phyloP scores from a whole-genome alignment of 2,888 invertebrate species.

The Pycnomerus fuliginosus region DNA sequence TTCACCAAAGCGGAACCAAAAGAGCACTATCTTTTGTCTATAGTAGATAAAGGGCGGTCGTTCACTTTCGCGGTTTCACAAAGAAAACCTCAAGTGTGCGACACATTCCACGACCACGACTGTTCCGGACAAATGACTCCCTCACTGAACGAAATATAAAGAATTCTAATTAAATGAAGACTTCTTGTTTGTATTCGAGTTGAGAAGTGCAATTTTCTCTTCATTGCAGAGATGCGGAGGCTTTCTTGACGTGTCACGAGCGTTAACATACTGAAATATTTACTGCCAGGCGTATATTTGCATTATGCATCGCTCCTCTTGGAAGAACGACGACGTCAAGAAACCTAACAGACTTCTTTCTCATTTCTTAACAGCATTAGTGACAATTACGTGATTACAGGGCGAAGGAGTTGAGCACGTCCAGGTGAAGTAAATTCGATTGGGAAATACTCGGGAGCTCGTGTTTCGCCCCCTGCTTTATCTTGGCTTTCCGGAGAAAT shows the following conservation, averaged over 20 bases:
- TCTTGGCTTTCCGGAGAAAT: conserved; percentile 20
- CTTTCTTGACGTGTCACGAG: conserved; percentile 8
- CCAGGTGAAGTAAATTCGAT: no score
- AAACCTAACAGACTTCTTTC: no score
- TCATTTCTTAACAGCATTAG: no score
- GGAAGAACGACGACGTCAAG: no score
- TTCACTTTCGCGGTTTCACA: conserved; percentile 14
- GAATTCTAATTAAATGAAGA: conserved; percentile 26
- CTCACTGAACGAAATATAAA: conserved; percentile 19
- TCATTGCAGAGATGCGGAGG: conserved; percentile 11
- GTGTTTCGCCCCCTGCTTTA: conserved; percentile 11
- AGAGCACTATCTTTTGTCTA: conserved; percentile 15
- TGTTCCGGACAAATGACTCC: conserved; percentile 19
- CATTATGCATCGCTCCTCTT: no score
- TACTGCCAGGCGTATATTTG: no score
- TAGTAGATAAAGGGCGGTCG: conserved; percentile 16
- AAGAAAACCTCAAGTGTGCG: conserved; percentile 12
- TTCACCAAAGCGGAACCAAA: conserved; percentile 19
- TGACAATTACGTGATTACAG: no score
- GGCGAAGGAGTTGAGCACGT: no score
- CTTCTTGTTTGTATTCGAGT: conserved; percentile 18
- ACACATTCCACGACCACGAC: conserved; percentile 15
- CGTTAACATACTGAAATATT: no score
- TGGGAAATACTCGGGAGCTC: no score
- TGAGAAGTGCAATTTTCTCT: conserved; percentile 16